Evolutionary conservation across 2,888 invertebrate species (phyloP), one percentile per base, ranked within the genome.

Genomic region (Scelioninae gen. 1): DNA sequence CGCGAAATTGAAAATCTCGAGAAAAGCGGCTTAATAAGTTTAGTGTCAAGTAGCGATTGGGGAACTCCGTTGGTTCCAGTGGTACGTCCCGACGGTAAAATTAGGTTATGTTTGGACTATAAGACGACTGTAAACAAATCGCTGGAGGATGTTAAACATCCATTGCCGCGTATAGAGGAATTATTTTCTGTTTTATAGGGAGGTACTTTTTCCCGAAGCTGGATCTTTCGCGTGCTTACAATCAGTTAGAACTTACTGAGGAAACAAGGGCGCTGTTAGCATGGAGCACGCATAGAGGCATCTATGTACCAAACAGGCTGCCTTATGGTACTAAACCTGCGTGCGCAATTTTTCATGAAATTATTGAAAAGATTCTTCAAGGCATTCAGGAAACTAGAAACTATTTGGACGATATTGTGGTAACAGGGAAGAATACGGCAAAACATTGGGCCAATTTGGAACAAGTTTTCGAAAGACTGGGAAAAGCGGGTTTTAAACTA

Each of bases 311-410:
- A 55, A 84, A 87, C 45, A 66, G 90, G 63, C 79, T 91, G 11
- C 88, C 90, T n/a, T 91, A 88, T 85, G 91, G 91, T 0, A 88
- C 53, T 0, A 90, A 90, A 38, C 89, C 90, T 11, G 90, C 90
- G 4, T 89, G 90, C 13, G 88, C 90, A 10, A 90, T 91, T 83
- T 92, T 90, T 84, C 90, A 91, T 66, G 83, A 84, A 82, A 83
- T 85, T 7, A 85, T 90, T 71, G 90, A 91, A 71, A 85, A 87
- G n/a, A 71, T 90, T 31, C 80, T 90, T 13, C 65, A 75, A 40
- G 88, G 87, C 0, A 77, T 88, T 11, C 40, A 71, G 1, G 82
- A 84, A 1, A 78, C 83, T 0, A 71, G 81, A 6, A 49, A 75
- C 53, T 88, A 83, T 82, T 23, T 87, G 5, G 90, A 90, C 69